Evolutionary conservation across 2,113 vertebrate species (phyloP).

Genomic region (Pagrus major): DNA sequence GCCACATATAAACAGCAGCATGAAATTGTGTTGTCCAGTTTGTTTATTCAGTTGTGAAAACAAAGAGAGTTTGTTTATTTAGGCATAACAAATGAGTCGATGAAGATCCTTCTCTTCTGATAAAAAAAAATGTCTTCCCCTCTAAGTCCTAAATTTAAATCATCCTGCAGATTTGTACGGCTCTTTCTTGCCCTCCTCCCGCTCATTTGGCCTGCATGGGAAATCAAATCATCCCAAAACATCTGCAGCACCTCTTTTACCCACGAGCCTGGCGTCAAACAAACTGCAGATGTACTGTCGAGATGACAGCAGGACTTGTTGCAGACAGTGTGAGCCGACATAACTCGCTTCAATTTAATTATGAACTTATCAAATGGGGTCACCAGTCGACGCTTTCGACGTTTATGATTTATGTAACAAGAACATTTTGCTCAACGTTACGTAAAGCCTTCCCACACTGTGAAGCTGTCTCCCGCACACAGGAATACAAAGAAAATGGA

Average conservation of each 20-base stretch:
- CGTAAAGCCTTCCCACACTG: constrained; percentile 45
- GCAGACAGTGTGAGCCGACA: background rate
- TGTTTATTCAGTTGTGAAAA: no score
- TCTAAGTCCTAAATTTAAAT: background rate
- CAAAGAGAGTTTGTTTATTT: no score
- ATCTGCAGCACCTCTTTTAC: background rate
- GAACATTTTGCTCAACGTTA: constrained; percentile 54
- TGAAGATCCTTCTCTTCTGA: no score
- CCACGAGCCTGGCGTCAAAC: background rate
- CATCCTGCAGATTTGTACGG: no score
- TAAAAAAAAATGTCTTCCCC: no score
- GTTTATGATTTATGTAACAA: constrained; percentile 68
- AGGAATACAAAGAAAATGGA: background rate
- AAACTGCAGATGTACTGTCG: background rate
- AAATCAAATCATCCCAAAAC: background rate
- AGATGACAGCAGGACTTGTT: no score
- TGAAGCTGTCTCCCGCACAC: background rate
- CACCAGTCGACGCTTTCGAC: constrained; percentile 11
- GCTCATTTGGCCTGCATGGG: background rate
- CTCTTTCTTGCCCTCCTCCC: background rate
- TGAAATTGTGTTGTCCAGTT: no score
- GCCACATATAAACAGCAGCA: no score
- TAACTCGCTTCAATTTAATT: no score
- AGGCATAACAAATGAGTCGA: no score
- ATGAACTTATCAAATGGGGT: background rate